Conservation (phyloP, 2,888 invertebrate species). For the Anodontia alba region DNA sequence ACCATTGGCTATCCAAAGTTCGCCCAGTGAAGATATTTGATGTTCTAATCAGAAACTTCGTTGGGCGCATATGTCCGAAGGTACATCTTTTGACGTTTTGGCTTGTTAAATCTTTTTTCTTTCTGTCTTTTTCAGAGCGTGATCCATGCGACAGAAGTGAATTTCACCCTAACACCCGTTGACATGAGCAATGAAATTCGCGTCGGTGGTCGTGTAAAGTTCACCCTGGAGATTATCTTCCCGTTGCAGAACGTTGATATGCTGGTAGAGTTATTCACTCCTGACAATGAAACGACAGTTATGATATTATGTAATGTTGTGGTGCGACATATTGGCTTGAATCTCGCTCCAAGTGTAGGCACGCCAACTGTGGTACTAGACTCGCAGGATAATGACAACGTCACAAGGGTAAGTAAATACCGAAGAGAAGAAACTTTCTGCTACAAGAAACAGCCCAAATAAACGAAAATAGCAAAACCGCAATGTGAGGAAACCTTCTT, state of each 20-base stretch:
- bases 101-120: background rate
- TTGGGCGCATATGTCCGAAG: too few relatives aligned
- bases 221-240: conserved; percentile 74
- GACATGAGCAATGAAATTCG: conserved; percentile 56
- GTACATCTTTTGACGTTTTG: too few relatives aligned
- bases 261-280: conserved; percentile 83
- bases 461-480: too few relatives aligned
- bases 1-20: too few relatives aligned
- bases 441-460: too few relatives aligned
- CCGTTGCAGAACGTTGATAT: conserved; percentile 73
- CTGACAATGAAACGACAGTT: conserved; percentile 81
- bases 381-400: conserved; percentile 41
- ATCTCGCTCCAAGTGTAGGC: conserved; percentile 19
- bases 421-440: too few relatives aligned
- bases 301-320: conserved; percentile 82
- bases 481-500: too few relatives aligned
- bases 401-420: background rate
- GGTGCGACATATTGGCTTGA: conserved; percentile 40
- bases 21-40: too few relatives aligned
- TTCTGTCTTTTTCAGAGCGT: background rate
- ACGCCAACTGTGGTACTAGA: conserved; percentile 59
- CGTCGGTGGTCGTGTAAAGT: conserved; percentile 74
- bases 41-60: too few relatives aligned
- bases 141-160: background rate
- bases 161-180: conserved; percentile 35